Conservation (phyloP, 35 echinoderm and acorn worm genomes). For the Patiria miniata region DNA sequence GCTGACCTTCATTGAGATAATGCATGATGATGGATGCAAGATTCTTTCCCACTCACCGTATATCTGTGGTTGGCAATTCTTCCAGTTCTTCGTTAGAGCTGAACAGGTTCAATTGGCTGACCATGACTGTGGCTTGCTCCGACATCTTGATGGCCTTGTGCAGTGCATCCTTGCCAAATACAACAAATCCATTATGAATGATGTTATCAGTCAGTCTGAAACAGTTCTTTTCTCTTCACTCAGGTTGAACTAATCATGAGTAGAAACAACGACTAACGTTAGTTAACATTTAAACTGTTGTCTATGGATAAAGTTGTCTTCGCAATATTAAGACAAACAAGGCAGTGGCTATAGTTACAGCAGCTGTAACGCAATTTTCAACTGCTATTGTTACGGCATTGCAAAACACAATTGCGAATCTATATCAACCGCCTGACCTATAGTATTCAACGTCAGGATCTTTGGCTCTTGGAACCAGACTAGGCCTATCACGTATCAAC, state of each 20-base stretch:
- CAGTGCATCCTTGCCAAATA: conserved; percentile 61
- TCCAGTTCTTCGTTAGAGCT: conserved; percentile 84
- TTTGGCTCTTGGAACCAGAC: too few relatives aligned
- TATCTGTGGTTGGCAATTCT: conserved; percentile 78
- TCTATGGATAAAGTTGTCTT: not conserved
- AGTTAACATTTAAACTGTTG: not conserved
- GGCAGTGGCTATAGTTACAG: too few relatives aligned
- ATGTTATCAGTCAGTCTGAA: not conserved
- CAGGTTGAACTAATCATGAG: not conserved
- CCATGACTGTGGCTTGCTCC: conserved; percentile 90
- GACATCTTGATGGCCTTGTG: conserved; percentile 69
- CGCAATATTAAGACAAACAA: not conserved
- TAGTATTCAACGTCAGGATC: too few relatives aligned
- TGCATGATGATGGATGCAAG: not conserved
- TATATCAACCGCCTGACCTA: too few relatives aligned
- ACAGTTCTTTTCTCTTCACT: too few relatives aligned
- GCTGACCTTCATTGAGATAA: too few relatives aligned
- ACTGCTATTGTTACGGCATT: too few relatives aligned
- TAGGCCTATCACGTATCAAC: not conserved
- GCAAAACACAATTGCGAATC: too few relatives aligned
- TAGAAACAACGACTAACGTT: not conserved
- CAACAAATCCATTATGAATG: not conserved
- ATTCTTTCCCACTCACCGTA: conserved; percentile 49
- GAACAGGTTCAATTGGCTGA: conserved; percentile 91
- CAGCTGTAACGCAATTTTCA: too few relatives aligned